A percentile compares a stretch with the other conserved stretches of the same genome.
Conservation (phyloP, 2,888 invertebrate genomes). For the Drosophila mercatorum region DNA sequence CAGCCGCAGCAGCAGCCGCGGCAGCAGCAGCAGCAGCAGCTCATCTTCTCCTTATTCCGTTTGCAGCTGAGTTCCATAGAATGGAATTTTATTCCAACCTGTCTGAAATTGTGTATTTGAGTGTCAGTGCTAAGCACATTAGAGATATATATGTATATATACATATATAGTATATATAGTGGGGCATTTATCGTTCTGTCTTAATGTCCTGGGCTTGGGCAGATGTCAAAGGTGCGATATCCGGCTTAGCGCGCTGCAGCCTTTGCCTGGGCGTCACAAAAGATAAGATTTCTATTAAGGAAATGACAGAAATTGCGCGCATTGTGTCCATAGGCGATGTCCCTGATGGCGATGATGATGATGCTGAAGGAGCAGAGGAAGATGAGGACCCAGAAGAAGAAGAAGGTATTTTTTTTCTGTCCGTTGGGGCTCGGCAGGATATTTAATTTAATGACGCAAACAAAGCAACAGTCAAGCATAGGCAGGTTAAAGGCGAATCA, state of each 20-base stretch:
- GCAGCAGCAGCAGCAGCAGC: slow-evolving; percentile 1
- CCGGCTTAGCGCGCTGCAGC: slow-evolving; percentile 54
- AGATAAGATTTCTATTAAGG: slow-evolving; percentile 85
- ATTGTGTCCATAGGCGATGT: slow-evolving; percentile 65
- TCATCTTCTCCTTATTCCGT: slow-evolving; percentile 18
- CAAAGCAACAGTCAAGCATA: slow-evolving; percentile 59
- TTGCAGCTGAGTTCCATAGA: slow-evolving; percentile 1
- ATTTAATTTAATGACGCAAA: slow-evolving; percentile 80
- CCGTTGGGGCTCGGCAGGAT: slow-evolving; percentile 50
- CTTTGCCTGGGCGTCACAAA: slow-evolving; percentile 58
- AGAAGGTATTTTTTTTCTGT: slow-evolving; percentile 41
- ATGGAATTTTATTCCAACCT: slow-evolving; percentile 19
- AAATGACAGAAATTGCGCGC: slow-evolving; percentile 84
- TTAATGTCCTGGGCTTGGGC: slow-evolving; percentile 42
- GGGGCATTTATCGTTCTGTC: slow-evolving; percentile 9
- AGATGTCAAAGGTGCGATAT: slow-evolving; percentile 82
- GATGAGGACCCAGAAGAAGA: not conserved
- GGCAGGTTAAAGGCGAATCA: slow-evolving; percentile 26
- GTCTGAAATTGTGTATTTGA: slow-evolving; percentile 12
- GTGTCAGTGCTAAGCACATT: slow-evolving; percentile 11
- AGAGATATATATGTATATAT: not conserved
- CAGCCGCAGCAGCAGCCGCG: no score
- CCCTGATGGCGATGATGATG: slow-evolving; percentile 3
- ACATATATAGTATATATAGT: not conserved
- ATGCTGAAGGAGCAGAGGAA: not conserved